A percentile compares a stretch with the other conserved stretches of the same genome.
phyloP scores from a whole-genome alignment of 2,888 invertebrate species.

The Helleia helle region DNA sequence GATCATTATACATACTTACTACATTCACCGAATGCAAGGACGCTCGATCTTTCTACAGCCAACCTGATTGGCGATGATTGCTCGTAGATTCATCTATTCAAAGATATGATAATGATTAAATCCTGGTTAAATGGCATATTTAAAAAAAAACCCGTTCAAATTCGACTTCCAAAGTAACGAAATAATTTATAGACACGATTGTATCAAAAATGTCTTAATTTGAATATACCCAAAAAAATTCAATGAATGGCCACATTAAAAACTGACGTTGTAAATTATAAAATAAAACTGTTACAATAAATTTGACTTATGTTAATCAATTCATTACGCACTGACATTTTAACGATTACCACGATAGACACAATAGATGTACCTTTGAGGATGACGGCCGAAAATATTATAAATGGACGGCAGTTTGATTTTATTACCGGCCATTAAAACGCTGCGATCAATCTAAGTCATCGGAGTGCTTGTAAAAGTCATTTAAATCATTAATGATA shows the following conservation, averaged over 20 bases:
- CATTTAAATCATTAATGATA: conserved; percentile 52
- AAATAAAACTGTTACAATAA: not conserved
- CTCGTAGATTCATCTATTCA: too few species aligned
- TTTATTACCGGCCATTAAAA: conserved; percentile 22
- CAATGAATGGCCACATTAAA: not conserved
- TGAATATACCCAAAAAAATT: not conserved
- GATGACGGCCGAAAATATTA: conserved; percentile 7
- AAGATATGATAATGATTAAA: too few species aligned
- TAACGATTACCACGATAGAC: conserved; percentile 3
- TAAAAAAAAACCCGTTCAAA: too few species aligned
- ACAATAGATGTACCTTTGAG: conserved; percentile 1
- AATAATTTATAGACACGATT: too few species aligned
- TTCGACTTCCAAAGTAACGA: too few species aligned
- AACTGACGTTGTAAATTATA: conserved; percentile 1
- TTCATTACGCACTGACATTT: conserved; percentile 3
- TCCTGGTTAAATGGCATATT: too few species aligned
- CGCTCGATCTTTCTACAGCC: too few species aligned
- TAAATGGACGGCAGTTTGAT: conserved; percentile 10
- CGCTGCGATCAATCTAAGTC: conserved; percentile 53
- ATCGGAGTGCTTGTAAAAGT: conserved; percentile 49
- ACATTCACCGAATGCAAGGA: too few species aligned
- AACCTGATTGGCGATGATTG: too few species aligned
- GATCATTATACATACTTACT: too few species aligned
- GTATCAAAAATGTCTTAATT: not conserved
- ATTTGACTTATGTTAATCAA: conserved; percentile 6